phyloP scores from a whole-genome alignment of 2,113 vertebrate genomes.

The Nothoprocta perdicaria region DNA sequence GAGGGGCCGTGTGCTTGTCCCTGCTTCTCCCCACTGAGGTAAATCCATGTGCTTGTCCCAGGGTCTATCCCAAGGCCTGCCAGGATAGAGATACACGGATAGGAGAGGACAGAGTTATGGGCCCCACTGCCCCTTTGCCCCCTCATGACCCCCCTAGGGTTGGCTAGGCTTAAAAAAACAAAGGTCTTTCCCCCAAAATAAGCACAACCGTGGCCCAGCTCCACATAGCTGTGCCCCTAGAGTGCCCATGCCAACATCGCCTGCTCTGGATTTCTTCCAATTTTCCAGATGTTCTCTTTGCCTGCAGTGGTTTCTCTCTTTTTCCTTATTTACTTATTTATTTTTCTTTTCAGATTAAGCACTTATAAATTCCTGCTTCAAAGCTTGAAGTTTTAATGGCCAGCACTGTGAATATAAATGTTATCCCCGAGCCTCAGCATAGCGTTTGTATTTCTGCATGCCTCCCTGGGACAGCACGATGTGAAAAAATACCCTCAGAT shows the following conservation, averaged over 20 bases:
- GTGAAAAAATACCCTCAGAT: neutral
- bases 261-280: neutral
- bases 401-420: neutral
- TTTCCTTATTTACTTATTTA: neutral
- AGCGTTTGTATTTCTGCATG: neutral
- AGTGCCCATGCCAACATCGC: neutral
- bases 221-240: neutral
- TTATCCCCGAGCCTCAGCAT: neutral
- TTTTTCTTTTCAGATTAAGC: neutral
- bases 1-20: neutral
- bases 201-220: neutral
- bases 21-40: neutral
- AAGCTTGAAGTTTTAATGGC: neutral
- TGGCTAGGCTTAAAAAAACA: neutral
- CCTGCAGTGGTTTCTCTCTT: neutral
- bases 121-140: accelerated
- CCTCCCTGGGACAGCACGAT: neutral
- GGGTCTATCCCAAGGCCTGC: too few species aligned
- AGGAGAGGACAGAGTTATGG: neutral
- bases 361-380: neutral
- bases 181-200: neutral
- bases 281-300: neutral
- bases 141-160: neutral
- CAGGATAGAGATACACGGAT: neutral
- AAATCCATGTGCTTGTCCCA: neutral